Base-by-base conservation (phyloP, 2,113 vertebrate species). In the Leptodactylus fuscus region DNA sequence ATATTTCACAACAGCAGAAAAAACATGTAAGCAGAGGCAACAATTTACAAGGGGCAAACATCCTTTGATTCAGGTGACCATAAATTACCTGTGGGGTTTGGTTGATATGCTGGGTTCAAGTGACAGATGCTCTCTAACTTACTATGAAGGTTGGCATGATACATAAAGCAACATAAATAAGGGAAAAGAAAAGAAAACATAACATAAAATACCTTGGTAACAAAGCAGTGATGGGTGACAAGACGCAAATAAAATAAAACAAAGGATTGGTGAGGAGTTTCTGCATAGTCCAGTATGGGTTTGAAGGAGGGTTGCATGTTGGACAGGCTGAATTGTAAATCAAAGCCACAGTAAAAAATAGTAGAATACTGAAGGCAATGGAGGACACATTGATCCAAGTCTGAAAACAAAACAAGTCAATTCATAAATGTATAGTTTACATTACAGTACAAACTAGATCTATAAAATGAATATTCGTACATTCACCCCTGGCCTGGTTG, bases 261-360 rank as follows among this genome's bases (percentile, higher is more conserved):
- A 95, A 81, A 0, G 97, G 97, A 84, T 98, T 94, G 82, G 92
- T 93, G 91, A 99, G 92, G 24, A 99, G 91, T 32, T 89, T 95
- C 89, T 99, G 95, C 93, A 99, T 96, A 71, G 94, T 97, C 98
- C 97, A 98, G 91, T 99, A 98, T 0, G 98, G 96, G 92, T 98
- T 98, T 46, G 97, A 99, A 4, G 98, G 98, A 69, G 96, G 93
- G 89, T 95, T 97, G 90, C 98, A 99, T 2, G 94, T 93, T 0
- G 96, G 94, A 81, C 98, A 99, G 78, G 96, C 96, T 55, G 95
- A 90, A 11, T 98, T 98, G 91, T 99, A 99, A 89, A 95, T 92
- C 89, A 99, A 91, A 46, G 96, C 96, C 90, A 99, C 96, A 0
- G 90, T 89, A 88, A 99, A 96, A 93, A 98, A 99, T 0, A 99